Evolutionary conservation across 1,140 invertebrate genomes (phyloP), one percentile per base, ranked within the genome.

Genomic region (Drosophila nebulosa): DNA sequence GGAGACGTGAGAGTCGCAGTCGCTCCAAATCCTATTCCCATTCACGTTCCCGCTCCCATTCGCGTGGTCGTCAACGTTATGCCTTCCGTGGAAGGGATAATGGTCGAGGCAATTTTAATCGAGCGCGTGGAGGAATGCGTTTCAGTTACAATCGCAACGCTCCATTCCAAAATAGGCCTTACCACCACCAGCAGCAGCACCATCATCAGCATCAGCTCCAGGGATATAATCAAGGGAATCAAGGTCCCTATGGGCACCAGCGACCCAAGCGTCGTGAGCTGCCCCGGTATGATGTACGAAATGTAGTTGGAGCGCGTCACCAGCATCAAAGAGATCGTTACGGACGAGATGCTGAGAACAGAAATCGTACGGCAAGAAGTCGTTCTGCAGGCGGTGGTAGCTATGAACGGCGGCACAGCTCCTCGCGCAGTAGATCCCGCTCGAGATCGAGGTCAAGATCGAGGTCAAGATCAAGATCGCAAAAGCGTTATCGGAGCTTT

Each of bases 221-320:
- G 16, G 16, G 39, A 9, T 66, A 81, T 22, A 64, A 67, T 18
- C 32, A 57, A 3, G 30, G 51, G 18, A 64, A 67, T 18, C 32
- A 57, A 3, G 30, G 51, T 5, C 36, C 21, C 14, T 76, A 64
- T 26, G 39, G 39, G 10, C 74, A 59, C 55, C 94, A 94, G 64
- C 95, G 95, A 64, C 95, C 95, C 65, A 96, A 95, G 77, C 92
- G 96, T 4, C 96, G 96, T 81, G 96, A 97, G 73, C 92, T 97
- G 21, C 95, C 96, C 69, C 93, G 96, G 10, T 97, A 97, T 80
- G 95, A 97, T 92, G 96, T 97, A 0, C 92, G 96, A 16, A 95
- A 95, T 66, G 92, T 97, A 30, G 95, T 97, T 10, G 95, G 95
- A 66, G 94, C 94, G 39, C 72, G 68, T n/a, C 70, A 79, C 22